Evolutionary conservation across 37 sponge, comb jelly and placozoan species (phyloP).

Genomic region (Mnemiopsis leidyi): DNA sequence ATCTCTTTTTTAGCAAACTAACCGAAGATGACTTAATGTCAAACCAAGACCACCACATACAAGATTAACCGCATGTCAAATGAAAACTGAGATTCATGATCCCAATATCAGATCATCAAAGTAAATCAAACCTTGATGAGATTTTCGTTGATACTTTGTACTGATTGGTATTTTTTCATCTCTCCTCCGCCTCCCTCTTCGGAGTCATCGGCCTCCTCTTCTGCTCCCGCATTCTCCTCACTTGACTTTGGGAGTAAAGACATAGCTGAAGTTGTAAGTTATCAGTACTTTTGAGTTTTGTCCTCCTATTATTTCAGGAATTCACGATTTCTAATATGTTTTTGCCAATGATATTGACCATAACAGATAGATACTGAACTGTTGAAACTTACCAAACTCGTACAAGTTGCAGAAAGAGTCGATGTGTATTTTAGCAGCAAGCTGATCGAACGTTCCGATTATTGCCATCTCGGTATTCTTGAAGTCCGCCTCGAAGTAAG

Average conservation of each 20-base stretch:
- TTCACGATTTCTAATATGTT: no score
- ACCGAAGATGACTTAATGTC: no score
- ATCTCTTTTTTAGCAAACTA: no score
- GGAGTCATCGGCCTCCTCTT: background rate
- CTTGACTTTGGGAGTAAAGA: background rate
- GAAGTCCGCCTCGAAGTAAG: constrained; percentile 47
- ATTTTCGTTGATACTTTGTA: background rate
- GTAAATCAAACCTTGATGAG: constrained; percentile 44
- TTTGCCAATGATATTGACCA: background rate
- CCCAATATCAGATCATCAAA: no score
- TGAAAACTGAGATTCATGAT: no score
- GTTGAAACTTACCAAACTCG: constrained; percentile 61
- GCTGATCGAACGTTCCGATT: constrained; percentile 46
- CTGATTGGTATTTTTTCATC: background rate
- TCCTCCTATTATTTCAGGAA: no score
- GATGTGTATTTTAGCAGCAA: background rate
- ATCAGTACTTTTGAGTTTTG: no score
- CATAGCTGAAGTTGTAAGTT: background rate
- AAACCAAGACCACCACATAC: no score
- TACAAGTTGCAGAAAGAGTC: constrained; percentile 31
- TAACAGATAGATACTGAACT: background rate
- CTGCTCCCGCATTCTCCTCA: background rate
- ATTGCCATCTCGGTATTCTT: constrained; percentile 41
- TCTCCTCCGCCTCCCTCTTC: background rate
- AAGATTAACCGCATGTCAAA: no score